Evolutionary conservation across 2,888 invertebrate genomes (phyloP), one percentile per base, ranked within the genome.

Genomic region (Axea sp.): DNA sequence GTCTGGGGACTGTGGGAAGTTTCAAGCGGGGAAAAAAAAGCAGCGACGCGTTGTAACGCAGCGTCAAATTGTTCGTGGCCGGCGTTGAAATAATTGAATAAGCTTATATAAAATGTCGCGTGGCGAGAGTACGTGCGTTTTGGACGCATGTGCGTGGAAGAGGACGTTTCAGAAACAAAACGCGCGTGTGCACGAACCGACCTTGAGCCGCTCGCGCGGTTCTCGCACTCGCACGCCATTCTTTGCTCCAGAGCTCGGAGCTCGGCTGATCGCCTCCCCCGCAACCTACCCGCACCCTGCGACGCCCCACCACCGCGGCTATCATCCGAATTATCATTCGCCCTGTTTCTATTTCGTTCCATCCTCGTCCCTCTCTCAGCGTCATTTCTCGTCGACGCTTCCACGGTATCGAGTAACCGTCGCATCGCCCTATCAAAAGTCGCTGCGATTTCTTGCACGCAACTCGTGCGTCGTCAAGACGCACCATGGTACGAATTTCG

Each of bases 111-210:
- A 24, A 35, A 35, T 28, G 35, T 22, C 37, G 22, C 28, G 30
- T n/a, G n/a, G 12, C 9, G 53, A 5, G 43, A 9, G 57, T 57
- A 57, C 57, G 57, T 57, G 57, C 31, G 62, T 31, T 35, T 43
- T 24, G 19, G 33, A 55, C 62, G 51, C 55, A 47, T 59, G 51
- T 47, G 69, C 59, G 60, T 33, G 37, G 24, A 30, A 57, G 74
- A 78, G 81, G 9, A 17, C 26, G 35, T 81, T 77, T 80, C 77
- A 75, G 82, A 79, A 78, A 60, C 74, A 69, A 73, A 77, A 78
- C 74, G 72, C 85, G 86, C 86, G 86, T 83, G 86, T 86, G 86
- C 86, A 84, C 43, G 43, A 7, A 82, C 83, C 83, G 86, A 86
- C 86, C 86, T 86, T 86, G 86, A 84, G 82, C 78, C 82, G 69